phyloP scores from a whole-genome alignment of 1,140 invertebrate genomes.

The Trissolcus basalis region DNA sequence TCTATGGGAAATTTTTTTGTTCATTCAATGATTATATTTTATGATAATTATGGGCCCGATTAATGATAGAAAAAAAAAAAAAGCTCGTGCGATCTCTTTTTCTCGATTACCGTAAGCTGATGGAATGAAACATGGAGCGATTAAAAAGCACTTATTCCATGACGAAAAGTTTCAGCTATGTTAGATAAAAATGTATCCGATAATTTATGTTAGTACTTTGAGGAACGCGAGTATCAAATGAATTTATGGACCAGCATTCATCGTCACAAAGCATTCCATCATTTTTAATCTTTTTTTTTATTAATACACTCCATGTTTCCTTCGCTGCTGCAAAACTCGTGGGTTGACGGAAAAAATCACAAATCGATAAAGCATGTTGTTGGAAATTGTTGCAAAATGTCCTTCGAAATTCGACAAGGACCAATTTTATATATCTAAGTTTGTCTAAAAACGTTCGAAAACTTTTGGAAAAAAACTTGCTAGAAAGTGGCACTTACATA shows the following conservation, averaged over 20 bases:
- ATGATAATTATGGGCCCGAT: no score
- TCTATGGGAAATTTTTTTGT: no score
- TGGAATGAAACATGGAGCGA: constrained; percentile 1
- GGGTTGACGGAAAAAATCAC: no score
- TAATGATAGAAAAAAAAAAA: not conserved
- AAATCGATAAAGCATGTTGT: no score
- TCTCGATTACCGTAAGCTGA: not conserved
- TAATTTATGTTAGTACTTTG: constrained; percentile 1
- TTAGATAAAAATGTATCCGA: constrained; percentile 7
- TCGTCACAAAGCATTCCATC: not conserved
- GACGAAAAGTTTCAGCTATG: constrained; percentile 1
- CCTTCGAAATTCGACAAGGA: not conserved
- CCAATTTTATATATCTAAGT: not conserved
- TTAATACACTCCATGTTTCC: not conserved
- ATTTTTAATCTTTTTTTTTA: not conserved
- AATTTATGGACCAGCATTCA: constrained; percentile 2
- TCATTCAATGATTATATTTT: no score
- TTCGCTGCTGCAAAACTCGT: no score
- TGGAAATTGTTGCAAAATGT: no score
- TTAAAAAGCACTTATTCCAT: constrained; percentile 4
- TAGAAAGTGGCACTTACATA: constrained; percentile 4
- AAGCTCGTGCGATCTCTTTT: not conserved
- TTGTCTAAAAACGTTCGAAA: constrained; percentile 1
- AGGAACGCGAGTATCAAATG: not conserved
- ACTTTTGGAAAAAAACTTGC: not conserved